Evolutionary conservation across 1,140 invertebrate species (phyloP), one percentile per base, ranked within the genome.

Genomic region (Lethocerus indicus): DNA sequence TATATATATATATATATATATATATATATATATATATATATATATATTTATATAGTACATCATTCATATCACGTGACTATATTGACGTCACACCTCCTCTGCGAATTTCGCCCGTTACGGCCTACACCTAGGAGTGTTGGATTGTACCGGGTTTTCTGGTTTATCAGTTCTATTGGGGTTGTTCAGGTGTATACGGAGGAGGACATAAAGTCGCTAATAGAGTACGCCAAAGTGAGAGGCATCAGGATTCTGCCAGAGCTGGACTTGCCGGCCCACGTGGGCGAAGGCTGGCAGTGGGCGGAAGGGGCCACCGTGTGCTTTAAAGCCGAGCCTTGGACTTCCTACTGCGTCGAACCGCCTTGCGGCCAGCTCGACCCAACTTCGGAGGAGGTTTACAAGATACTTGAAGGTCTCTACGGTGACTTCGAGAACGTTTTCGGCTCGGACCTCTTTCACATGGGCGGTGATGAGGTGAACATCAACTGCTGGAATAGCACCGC

Each of bases 371-470:
- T 90, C 1, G 84, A 90, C 66, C 83, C 84, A 0, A 78, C 76
- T 0, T 79, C 75, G 53, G 73, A 80, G 1, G 70, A 72, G 32
- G 67, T 88, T 41, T 91, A 88, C 56, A 69, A 83, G 35, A 67
- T 81, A 18, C 63, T 90, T 3, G 71, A 76, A 59, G 75, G 79
- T 52, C 76, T 84, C 43, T 83, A 80, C 56, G 58, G 57, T 0
- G 80, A 83, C 42, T 79, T 83, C 75, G 63, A 74, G 7, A 63
- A 74, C 4, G 60, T 71, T 29, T 84, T 86, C 57, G 81, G 86
- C 57, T 87, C 81, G 0, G 83, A 86, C 57, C 65, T 89, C 0
- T 89, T 89, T 62, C 87, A 91, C 58, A 87, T 89, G 83, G 87
- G 87, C 21, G 87, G 86, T 0, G 86, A 89, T 59, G 86, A 91